A percentile compares a stretch with the other conserved stretches of the same genome.
Evolutionary conservation across 2,797 vertebrate genomes (phyloP).

Genomic region (Diplodus sargus): DNA sequence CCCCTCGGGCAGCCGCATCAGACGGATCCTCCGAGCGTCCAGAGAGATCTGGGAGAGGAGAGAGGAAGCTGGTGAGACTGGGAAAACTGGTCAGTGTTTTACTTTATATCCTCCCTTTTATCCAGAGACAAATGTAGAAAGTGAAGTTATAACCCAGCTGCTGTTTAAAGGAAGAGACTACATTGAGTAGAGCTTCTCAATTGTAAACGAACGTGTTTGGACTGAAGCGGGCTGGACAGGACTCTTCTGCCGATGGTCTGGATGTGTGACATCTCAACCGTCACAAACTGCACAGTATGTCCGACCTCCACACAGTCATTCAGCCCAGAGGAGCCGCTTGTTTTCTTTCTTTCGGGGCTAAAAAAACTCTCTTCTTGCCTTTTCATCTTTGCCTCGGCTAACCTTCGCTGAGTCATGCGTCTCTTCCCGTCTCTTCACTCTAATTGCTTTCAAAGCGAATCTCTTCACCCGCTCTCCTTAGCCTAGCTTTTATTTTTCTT

Average conservation of each 20-base stretch:
- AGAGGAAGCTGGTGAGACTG: neutral
- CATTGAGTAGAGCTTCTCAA: constrained; percentile 11
- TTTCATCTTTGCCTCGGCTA: constrained; percentile 28
- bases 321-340: neutral
- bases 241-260: neutral
- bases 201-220: constrained; percentile 15
- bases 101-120: too few relatives aligned
- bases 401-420: neutral
- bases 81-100: too few relatives aligned
- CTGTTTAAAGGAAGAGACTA: constrained; percentile 10
- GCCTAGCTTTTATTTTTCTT: constrained; percentile 39
- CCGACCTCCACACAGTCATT: neutral
- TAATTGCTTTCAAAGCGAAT: constrained; percentile 52
- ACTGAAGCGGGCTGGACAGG: constrained; percentile 6
- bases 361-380: neutral
- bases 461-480: constrained; percentile 14
- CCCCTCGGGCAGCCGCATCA: constrained; percentile 94
- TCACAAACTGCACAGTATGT: too few relatives aligned
- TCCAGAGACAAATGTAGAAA: too few relatives aligned
- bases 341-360: neutral
- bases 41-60: constrained; percentile 88
- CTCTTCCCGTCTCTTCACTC: constrained; percentile 34
- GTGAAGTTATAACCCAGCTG: neutral
- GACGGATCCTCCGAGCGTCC: constrained; percentile 93
- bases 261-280: constrained; percentile 2